Base-by-base conservation (phyloP, 2,888 invertebrate species). In the Eudasyphora cyanicolor region DNA sequence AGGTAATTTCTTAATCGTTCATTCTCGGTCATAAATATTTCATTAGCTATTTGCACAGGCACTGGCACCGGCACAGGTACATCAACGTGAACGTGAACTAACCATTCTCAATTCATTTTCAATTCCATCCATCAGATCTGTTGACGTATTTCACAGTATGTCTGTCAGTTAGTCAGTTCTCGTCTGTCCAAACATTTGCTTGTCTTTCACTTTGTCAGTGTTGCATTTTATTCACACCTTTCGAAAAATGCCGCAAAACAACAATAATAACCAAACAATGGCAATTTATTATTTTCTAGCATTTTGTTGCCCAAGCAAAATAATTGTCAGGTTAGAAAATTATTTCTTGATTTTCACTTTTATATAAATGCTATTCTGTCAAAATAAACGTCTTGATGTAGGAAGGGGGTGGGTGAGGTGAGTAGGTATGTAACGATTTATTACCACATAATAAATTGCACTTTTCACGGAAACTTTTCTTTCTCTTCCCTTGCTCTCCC, bases 51-150 rank as follows among this genome's bases (percentile, higher is more conserved):
- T n/a, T n/a, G n/a, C n/a, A n/a, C n/a, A 38, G 6, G 32, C 32
- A 32, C 4, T 6, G 5, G 8, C 8, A 8, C 4, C 4, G 5
- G 32, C 8, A 32, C 32, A 8, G 8, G 32, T 32, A 12, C 38
- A 5, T 38, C 6, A 10, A 14, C 38, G 38, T 38, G 38, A 38
- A 5, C 12, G 17, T 49, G 14, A 69, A 73, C 71, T 73, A 57
- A 73, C 71, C 71, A 57, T 57, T 57, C 71, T 57, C 71, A 73
- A 73, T 73, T 38, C 24, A 57, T 57, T 73, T 57, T 42, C 19
- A 57, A 57, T 73, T 73, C 38, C 19, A 24, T 17, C 57, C 29
- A 64, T 19, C 14, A 32, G 38, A 38, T 12, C 19, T 17, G 32
- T 64, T 64, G 38, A 64, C 64, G 64, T 38, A 54, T 54, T 12